Evolutionary conservation across 2,888 invertebrate species (phyloP).

Genomic region (Mactromeris polynyma): DNA sequence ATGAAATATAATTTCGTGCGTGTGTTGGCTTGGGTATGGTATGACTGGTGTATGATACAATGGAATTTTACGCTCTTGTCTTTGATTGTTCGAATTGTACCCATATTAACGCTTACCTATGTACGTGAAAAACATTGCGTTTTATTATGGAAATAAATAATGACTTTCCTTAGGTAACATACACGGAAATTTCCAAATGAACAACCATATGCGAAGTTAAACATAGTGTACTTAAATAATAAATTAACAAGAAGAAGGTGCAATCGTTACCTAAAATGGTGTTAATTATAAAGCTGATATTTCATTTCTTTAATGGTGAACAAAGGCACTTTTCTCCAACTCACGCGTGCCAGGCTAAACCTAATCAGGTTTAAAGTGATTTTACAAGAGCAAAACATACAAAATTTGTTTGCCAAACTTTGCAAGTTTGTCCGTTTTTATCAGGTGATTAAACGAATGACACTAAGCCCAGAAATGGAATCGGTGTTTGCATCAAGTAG

Average conservation of each 20-base stretch:
- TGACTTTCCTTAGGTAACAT: too few relatives aligned
- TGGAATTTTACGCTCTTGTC: neutral
- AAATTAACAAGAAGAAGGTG: too few relatives aligned
- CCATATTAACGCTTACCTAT: too few relatives aligned
- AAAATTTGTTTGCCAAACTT: conserved; percentile 67
- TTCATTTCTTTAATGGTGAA: conserved; percentile 14
- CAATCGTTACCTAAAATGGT: too few relatives aligned
- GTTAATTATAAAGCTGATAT: too few relatives aligned
- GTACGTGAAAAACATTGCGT: too few relatives aligned
- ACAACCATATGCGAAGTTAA: too few relatives aligned
- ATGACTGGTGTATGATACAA: neutral
- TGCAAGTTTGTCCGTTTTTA: conserved; percentile 60
- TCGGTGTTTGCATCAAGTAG: conserved; percentile 30
- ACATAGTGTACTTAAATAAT: too few relatives aligned
- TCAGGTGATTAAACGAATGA: conserved; percentile 55
- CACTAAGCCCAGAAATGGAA: conserved; percentile 56
- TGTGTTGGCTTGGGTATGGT: conserved; percentile 19
- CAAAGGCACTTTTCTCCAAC: conserved; percentile 43
- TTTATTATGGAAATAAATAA: too few relatives aligned
- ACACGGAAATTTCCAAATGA: too few relatives aligned
- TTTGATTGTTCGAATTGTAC: neutral
- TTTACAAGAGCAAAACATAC: conserved; percentile 63
- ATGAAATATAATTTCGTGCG: conserved; percentile 49
- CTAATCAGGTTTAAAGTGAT: conserved; percentile 64
- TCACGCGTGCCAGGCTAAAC: conserved; percentile 50